These are phyloP conservation scores for Drosophila borborema DNA, from an alignment of 2,888 invertebrate genomes.

Conservation along the genomic window DNA sequence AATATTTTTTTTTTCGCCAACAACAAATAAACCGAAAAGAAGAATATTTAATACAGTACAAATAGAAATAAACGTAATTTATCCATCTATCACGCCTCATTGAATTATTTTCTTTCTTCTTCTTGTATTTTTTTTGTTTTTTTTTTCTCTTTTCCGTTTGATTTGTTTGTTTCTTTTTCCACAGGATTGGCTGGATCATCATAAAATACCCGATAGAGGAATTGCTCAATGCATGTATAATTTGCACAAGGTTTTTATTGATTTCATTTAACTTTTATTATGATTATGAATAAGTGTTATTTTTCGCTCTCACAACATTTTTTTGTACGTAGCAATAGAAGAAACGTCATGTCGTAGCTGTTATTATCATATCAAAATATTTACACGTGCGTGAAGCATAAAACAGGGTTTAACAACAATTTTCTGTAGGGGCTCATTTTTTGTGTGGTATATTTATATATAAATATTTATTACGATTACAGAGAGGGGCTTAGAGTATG, in stretches of 20 bases:
- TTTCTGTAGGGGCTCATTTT: not conserved
- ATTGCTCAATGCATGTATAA: conserved; percentile 85
- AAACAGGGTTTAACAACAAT: not conserved
- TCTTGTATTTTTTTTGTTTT: conserved; percentile 12
- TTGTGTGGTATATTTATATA: not conserved
- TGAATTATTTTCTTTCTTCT: conserved; percentile 58
- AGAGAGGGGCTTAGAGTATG: no score
- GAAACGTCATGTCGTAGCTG: not conserved
- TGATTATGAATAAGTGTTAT: conserved; percentile 23
- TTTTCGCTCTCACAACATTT: not conserved
- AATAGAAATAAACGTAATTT: conserved; percentile 27
- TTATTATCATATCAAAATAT: conserved; percentile 14
- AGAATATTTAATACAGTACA: conserved; percentile 6
- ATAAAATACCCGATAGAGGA: conserved; percentile 85
- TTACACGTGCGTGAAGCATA: conserved; percentile 4
- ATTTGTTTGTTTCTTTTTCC: conserved; percentile 73
- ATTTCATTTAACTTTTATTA: conserved; percentile 51
- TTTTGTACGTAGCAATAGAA: not conserved
- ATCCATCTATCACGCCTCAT: conserved; percentile 67
- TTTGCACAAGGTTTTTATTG: conserved; percentile 85
- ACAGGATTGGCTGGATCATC: conserved; percentile 85
- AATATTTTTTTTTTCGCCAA: not conserved
- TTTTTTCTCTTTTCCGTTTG: conserved; percentile 38
- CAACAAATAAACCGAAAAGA: no score
- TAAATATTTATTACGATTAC: no score